Conservation (phyloP, 2,888 invertebrate genomes). For the Drosophila tanythrix region DNA sequence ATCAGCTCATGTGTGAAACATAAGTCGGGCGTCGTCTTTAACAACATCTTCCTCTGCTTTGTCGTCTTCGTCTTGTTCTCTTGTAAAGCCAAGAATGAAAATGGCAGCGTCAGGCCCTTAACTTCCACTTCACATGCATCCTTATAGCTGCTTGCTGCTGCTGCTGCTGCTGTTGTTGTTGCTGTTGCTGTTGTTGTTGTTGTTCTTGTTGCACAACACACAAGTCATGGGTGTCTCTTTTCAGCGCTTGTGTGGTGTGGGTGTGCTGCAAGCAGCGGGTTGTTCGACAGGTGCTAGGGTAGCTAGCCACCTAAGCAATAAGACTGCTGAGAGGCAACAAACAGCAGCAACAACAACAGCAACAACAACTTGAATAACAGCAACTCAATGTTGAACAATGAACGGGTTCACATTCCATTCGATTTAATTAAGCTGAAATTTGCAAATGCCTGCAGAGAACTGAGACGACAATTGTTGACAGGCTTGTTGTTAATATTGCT, state of each 20-base stretch:
- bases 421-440: constrained; percentile 66
- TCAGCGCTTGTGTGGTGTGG: constrained; percentile 33
- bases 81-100: constrained; percentile 55
- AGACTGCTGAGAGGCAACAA: constrained; percentile 26
- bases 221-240: constrained; percentile 55
- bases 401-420: constrained; percentile 67
- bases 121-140: constrained; percentile 65
- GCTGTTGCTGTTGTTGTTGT: constrained; percentile 10
- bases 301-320: constrained; percentile 18
- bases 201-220: constrained; percentile 45
- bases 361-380: constrained; percentile 16
- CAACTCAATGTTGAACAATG: constrained; percentile 35
- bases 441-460: constrained; percentile 36
- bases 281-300: not conserved
- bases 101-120: constrained; percentile 59
- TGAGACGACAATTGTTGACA: constrained; percentile 17
- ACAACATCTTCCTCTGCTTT: constrained; percentile 11
- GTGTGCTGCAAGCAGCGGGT: constrained; percentile 12
- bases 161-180: constrained; percentile 17
- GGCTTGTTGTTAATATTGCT: not conserved
- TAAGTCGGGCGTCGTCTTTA: constrained; percentile 29
- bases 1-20: constrained; percentile 60
- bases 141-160: constrained; percentile 56
- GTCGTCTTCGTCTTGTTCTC: constrained; percentile 14
- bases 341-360: not conserved